These are phyloP conservation scores for Aromia moschata DNA, from an alignment of 2,888 invertebrate species.

Conservation along the genomic window DNA sequence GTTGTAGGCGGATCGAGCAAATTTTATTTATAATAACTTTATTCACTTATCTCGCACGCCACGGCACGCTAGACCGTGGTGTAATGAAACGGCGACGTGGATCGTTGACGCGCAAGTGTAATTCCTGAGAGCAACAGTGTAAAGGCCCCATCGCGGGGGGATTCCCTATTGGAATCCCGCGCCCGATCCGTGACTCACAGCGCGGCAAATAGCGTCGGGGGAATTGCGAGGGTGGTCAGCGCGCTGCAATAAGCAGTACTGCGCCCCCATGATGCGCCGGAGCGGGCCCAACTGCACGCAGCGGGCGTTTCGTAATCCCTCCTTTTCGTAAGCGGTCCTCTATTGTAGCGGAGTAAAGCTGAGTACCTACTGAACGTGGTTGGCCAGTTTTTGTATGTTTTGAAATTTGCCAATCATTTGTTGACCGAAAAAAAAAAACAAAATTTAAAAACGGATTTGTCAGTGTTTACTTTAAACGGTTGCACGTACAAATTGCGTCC, in stretches of 20 bases:
- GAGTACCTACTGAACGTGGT: no score
- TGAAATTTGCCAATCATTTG: no score
- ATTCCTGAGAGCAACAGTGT: constrained; percentile 46
- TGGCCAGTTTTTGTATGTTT: no score
- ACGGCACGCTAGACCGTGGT: constrained; percentile 7
- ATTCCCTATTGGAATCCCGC: constrained; percentile 60
- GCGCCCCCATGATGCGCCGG: constrained; percentile 30
- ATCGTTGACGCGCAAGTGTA: constrained; percentile 29
- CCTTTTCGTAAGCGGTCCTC: no score
- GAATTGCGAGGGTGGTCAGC: constrained; percentile 55
- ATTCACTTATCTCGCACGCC: no score
- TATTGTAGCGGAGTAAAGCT: no score
- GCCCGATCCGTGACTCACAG: constrained; percentile 58
- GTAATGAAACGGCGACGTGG: constrained; percentile 31
- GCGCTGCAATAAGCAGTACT: constrained; percentile 39
- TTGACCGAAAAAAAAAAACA: no score
- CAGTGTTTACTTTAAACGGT: no score
- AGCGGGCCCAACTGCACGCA: constrained; percentile 14
- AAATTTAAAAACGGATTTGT: no score
- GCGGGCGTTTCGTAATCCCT: neutral
- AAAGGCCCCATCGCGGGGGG: constrained; percentile 44
- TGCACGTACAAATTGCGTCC: no score
- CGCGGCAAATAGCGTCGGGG: constrained; percentile 58
- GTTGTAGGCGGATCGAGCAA: no score
- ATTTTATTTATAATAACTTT: no score